Base-by-base conservation (phyloP, 2,797 vertebrate genomes). In the Anguilla pacifica region DNA sequence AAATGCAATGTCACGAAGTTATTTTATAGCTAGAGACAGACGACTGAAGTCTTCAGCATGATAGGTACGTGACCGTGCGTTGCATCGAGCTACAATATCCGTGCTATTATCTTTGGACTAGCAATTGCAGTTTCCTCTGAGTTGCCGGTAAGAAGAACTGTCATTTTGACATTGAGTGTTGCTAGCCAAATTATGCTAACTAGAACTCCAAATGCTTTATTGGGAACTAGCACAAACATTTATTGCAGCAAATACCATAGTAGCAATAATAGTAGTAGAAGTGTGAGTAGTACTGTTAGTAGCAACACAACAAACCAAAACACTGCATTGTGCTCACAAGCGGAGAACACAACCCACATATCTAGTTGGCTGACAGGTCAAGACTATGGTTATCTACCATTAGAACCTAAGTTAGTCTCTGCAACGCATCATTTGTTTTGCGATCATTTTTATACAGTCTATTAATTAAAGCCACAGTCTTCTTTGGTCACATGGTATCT, bases 11-110 rank as follows among this genome's bases (percentile, higher is more conserved):
- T 82, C 17, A 25, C 22, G 46, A 82, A 35, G 31, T 57, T 35
- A 39, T 35, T 39, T 28, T 55, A 61, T 88, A 85, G 31, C 39
- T 59, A 84, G 51, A 11, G 49, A 84, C 25, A 55, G 51, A 84
- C 25, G 51, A 57, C 25, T 25, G 61, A 61, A 28, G 83, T 89
- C 85, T 64, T 70, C 88, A 86, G 64, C 67, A 93, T 93, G 92
- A 92, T 93, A 86, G 91, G 92, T 93, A 92, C 90, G 92, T 35
- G 53, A 25, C 79, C 17, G 35, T 82, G 79, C 43, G 46, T 82
- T 51, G 46, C 43, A 10, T 82, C 6, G 17, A 81, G 87, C 31
- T 17, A 25, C 17, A 77, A 59, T 61, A 0, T 59, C n/a, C 53
- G 22, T 19, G 25, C 55, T 35, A 51, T 83, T 87, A 22, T 7